phyloP scores from a whole-genome alignment of 2,797 vertebrate genomes.

The Arctocebus calabarensis region DNA sequence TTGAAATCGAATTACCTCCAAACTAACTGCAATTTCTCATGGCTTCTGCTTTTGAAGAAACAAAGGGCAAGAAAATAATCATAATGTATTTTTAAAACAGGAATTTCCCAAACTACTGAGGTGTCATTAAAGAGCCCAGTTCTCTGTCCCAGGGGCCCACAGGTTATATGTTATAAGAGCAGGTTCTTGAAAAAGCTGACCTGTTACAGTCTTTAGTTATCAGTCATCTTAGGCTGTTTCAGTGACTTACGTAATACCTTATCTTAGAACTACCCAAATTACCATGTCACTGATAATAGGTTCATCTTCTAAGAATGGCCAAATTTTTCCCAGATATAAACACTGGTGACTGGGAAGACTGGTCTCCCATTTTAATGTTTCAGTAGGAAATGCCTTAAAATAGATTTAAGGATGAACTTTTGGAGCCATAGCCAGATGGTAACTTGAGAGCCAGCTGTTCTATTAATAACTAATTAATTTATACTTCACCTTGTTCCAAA shows the following conservation, averaged over 20 bases:
- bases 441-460: conserved; percentile 39
- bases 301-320: neutral
- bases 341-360: neutral
- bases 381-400: neutral
- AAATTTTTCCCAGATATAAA: neutral
- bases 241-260: neutral
- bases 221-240: neutral
- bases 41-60: neutral
- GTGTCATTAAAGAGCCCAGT: neutral
- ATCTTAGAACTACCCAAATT: neutral
- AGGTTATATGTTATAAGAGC: neutral
- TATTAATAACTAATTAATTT: neutral
- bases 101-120: neutral
- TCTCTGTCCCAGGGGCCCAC: neutral
- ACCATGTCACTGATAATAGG: neutral
- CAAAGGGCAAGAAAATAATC: conserved; percentile 34
- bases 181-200: neutral
- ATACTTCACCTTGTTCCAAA: neutral
- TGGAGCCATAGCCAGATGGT: neutral
- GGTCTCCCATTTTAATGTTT: neutral
- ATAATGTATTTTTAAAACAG: conserved; percentile 13
- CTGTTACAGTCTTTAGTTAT: neutral
- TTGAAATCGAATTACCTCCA: conserved; percentile 18
- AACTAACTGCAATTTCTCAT: conserved; percentile 17
- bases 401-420: neutral